Percentiles rank a stretch among this genome's conserved stretches.
These are phyloP conservation scores for Thecocarcelia acutangulata DNA, from an alignment of 2,888 invertebrate species.

Conservation along the genomic window DNA sequence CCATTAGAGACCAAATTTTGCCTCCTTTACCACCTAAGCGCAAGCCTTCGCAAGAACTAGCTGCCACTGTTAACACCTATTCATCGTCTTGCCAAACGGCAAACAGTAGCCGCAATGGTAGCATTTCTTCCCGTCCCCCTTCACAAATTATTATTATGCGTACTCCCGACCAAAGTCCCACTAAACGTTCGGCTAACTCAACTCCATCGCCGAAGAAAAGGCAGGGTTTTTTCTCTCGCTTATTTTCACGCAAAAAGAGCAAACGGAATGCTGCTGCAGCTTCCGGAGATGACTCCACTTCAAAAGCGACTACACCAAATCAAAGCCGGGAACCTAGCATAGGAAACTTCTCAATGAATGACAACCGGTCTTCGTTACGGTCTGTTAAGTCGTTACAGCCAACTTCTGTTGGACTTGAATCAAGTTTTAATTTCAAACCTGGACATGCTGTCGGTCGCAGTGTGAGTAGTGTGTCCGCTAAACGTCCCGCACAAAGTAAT, in stretches of 20 bases:
- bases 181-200: slow-evolving; percentile 82
- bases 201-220: slow-evolving; percentile 84
- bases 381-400: slow-evolving; percentile 77
- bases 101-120: slow-evolving; percentile 74
- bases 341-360: slow-evolving; percentile 76
- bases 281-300: slow-evolving; percentile 58
- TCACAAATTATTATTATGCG: slow-evolving; percentile 81
- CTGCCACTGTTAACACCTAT: slow-evolving; percentile 7
- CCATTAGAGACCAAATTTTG: slow-evolving; percentile 83
- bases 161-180: slow-evolving; percentile 82
- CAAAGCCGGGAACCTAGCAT: slow-evolving; percentile 79
- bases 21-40: slow-evolving; percentile 92
- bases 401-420: slow-evolving; percentile 80
- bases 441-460: slow-evolving; percentile 84
- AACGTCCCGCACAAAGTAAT: slow-evolving; percentile 83
- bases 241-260: slow-evolving; percentile 83
- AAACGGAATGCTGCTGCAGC: slow-evolving; percentile 68
- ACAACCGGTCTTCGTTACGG: slow-evolving; percentile 78
- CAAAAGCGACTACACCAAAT: slow-evolving; percentile 74
- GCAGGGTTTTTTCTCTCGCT: slow-evolving; percentile 85
- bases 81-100: slow-evolving; percentile 60
- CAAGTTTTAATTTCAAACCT: slow-evolving; percentile 37
- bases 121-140: slow-evolving; percentile 76
- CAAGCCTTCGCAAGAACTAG: slow-evolving; percentile 60
- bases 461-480: slow-evolving; percentile 84